Conservation (phyloP, 2,888 invertebrate genomes). For the Polylopha cassiicola region DNA sequence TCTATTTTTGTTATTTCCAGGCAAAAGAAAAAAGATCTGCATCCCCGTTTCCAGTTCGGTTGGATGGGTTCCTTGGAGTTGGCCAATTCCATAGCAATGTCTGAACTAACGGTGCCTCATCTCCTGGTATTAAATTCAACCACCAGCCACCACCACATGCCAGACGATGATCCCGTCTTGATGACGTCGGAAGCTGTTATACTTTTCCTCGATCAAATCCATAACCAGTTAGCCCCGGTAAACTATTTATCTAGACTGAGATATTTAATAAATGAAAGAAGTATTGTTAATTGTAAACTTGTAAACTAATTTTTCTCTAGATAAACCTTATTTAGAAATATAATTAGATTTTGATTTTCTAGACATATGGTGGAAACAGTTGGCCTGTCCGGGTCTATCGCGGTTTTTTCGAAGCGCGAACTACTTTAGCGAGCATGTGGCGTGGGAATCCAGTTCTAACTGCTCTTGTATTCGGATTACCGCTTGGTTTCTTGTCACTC, state of each 20-base stretch:
- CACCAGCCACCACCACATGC: slow-evolving; percentile 94
- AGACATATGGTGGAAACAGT: slow-evolving; percentile 92
- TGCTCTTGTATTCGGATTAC: slow-evolving; percentile 94
- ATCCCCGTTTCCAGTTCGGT: slow-evolving; percentile 93
- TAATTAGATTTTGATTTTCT: slow-evolving; percentile 32
- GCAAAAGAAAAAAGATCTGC: slow-evolving; percentile 82
- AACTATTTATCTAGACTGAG: too few relatives aligned
- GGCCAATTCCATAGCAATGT: slow-evolving; percentile 96
- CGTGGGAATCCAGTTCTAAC: slow-evolving; percentile 95
- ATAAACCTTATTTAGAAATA: not conserved
- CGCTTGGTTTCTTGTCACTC: slow-evolving; percentile 93
- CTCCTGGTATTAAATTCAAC: slow-evolving; percentile 94
- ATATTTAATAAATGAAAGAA: too few relatives aligned
- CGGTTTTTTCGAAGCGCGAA: slow-evolving; percentile 88
- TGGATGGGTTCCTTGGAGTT: slow-evolving; percentile 95
- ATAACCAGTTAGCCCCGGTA: slow-evolving; percentile 87
- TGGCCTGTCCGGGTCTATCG: slow-evolving; percentile 86
- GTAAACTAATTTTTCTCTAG: not conserved
- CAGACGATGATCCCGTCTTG: slow-evolving; percentile 88
- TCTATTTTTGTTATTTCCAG: slow-evolving; percentile 35
- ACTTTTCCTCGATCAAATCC: slow-evolving; percentile 85
- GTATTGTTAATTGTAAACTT: too few relatives aligned
- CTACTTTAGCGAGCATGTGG: slow-evolving; percentile 91
- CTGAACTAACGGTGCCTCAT: slow-evolving; percentile 87
- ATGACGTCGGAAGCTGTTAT: slow-evolving; percentile 88